Conservation (phyloP, 2,113 vertebrate species). For the Oreochromis spilurus region DNA sequence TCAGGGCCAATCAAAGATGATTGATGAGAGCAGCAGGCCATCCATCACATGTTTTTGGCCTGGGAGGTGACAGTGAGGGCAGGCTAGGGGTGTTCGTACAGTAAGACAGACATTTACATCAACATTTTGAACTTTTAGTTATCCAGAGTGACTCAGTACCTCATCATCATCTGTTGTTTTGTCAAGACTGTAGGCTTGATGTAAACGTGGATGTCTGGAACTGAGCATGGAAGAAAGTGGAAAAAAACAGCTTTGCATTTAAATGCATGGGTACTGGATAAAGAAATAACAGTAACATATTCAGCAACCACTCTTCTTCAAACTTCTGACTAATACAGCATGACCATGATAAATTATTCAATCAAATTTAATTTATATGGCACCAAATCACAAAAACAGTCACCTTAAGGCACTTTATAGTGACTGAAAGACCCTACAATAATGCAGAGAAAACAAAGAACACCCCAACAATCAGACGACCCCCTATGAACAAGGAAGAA, state of each 20-base stretch:
- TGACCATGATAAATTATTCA: not conserved
- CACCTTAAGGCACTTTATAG: not conserved
- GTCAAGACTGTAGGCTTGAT: not conserved
- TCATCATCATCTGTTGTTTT: not conserved
- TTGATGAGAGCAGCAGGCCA: slow-evolving; percentile 28
- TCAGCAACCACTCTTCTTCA: not conserved
- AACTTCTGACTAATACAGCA: not conserved
- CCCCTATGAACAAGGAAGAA: not conserved
- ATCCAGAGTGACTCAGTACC: not conserved
- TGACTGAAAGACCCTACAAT: not conserved
- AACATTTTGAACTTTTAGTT: not conserved
- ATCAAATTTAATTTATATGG: not conserved
- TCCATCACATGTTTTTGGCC: slow-evolving; percentile 46
- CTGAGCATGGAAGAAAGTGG: not conserved
- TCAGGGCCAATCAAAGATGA: slow-evolving; percentile 52
- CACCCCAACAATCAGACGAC: not conserved
- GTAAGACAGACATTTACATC: slow-evolving; percentile 19
- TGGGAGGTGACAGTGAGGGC: slow-evolving; percentile 31
- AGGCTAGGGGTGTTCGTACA: slow-evolving; percentile 25
- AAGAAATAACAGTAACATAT: not conserved
- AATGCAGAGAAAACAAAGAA: not conserved
- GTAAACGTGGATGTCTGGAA: not conserved
- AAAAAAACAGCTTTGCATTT: not conserved
- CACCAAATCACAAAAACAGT: not conserved
- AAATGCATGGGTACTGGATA: not conserved